Evolutionary conservation across 1,140 invertebrate genomes (phyloP).

Genomic region (Plutomurus gul): DNA sequence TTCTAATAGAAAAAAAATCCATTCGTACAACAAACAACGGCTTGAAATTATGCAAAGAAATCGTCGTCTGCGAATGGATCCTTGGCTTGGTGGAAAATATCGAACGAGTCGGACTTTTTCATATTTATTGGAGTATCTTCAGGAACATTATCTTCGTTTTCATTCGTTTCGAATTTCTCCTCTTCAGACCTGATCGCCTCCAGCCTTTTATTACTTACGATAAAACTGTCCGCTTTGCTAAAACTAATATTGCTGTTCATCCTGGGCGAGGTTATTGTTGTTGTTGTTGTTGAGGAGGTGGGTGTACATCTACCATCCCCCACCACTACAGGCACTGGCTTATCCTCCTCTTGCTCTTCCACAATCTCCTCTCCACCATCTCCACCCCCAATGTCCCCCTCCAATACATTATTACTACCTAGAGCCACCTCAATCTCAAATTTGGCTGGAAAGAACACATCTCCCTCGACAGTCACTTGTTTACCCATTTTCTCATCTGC

Average conservation of each 20-base stretch:
- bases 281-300: neutral
- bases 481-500: slow-evolving; percentile 16
- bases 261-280: neutral
- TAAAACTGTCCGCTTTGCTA: neutral
- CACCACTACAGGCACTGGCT: neutral
- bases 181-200: slow-evolving; percentile 51
- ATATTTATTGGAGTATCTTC: slow-evolving; percentile 25
- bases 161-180: slow-evolving; percentile 32
- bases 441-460: slow-evolving; percentile 46
- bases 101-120: slow-evolving; percentile 53
- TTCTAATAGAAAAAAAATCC: neutral
- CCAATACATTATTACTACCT: slow-evolving; percentile 3
- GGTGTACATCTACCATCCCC: neutral
- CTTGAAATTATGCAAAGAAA: slow-evolving; percentile 41
- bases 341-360: neutral
- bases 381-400: neutral
- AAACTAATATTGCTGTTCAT: slow-evolving; percentile 12
- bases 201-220: slow-evolving; percentile 34
- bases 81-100: slow-evolving; percentile 49
- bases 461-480: neutral
- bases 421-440: slow-evolving; percentile 39
- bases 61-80: slow-evolving; percentile 53
- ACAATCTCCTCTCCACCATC: neutral
- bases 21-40: neutral
- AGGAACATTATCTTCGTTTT: slow-evolving; percentile 1